These are phyloP conservation scores for Scaptomyza cyrtandrae DNA, from an alignment of 2,888 invertebrate genomes.

Conservation along the genomic window DNA sequence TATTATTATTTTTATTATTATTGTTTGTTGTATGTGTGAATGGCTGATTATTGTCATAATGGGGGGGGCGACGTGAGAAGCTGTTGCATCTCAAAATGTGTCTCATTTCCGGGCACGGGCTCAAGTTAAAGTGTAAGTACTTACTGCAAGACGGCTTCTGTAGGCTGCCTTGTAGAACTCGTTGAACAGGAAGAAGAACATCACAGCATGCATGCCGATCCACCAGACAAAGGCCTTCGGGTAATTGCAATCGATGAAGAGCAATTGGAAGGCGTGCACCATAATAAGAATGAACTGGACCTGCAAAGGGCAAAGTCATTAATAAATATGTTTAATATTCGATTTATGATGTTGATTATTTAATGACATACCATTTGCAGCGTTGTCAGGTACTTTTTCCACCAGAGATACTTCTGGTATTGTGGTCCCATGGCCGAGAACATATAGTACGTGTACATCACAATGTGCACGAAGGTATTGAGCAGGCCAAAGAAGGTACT, in stretches of 20 bases:
- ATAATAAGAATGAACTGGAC: constrained; percentile 95
- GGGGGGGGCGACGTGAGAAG: constrained; percentile 42
- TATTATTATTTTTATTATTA: not conserved
- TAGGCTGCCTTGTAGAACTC: constrained; percentile 96
- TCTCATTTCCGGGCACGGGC: constrained; percentile 31
- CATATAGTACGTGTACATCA: constrained; percentile 98
- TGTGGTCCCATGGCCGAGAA: constrained; percentile 95
- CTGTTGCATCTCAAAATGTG: constrained; percentile 16
- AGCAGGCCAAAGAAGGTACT: constrained; percentile 97
- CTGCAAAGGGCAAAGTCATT: constrained; percentile 84
- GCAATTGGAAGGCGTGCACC: constrained; percentile 95
- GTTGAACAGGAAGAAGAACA: constrained; percentile 98
- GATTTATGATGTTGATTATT: not conserved
- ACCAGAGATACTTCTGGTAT: constrained; percentile 95
- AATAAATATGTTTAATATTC: not conserved
- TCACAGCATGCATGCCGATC: constrained; percentile 97
- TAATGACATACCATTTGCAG: constrained; percentile 91
- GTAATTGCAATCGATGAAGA: constrained; percentile 96
- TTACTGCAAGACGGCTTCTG: constrained; percentile 83
- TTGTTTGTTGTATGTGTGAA: not conserved
- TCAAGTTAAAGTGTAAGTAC: constrained; percentile 35
- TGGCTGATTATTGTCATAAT: constrained; percentile 37
- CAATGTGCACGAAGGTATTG: constrained; percentile 98
- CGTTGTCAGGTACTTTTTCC: constrained; percentile 97
- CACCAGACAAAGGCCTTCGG: constrained; percentile 97